Percentiles rank a stretch among this genome's conserved stretches.
phyloP scores from a whole-genome alignment of 2,797 vertebrate genomes.

The Gymnocypris eckloni region DNA sequence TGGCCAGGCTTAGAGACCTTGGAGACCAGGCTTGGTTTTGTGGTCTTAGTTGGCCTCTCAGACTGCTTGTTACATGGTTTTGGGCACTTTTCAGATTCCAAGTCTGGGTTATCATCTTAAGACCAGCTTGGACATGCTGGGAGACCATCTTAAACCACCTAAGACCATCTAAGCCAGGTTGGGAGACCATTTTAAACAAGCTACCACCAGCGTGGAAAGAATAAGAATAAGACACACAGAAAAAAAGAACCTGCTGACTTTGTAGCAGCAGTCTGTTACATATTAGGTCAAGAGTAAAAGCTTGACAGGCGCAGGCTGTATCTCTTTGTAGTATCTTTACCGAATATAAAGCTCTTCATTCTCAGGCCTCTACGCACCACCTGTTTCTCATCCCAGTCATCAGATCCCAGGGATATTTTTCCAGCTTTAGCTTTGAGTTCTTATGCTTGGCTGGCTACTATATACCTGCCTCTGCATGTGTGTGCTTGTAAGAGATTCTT shows the following conservation, averaged over 20 bases:
- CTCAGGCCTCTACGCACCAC: slow-evolving; percentile 64
- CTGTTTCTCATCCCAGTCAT: slow-evolving; percentile 72
- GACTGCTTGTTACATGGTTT: neutral
- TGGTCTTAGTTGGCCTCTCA: neutral
- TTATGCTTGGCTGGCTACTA: slow-evolving; percentile 63
- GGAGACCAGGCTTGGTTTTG: neutral
- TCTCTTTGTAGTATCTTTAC: slow-evolving; percentile 51
- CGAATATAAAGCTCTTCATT: slow-evolving; percentile 60
- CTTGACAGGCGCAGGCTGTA: slow-evolving; percentile 22
- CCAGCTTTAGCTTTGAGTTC: slow-evolving; percentile 61
- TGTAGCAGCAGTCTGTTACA: slow-evolving; percentile 15
- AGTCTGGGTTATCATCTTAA: neutral
- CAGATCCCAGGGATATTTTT: slow-evolving; percentile 70
- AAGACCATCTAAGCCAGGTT: neutral
- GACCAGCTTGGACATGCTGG: neutral
- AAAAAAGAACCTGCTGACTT: slow-evolving; percentile 18
- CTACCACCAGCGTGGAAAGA: neutral
- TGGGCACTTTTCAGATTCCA: neutral
- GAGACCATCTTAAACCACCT: neutral
- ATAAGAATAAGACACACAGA: neutral
- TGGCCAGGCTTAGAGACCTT: neutral
- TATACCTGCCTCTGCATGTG: slow-evolving; percentile 52
- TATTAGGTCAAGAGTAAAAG: slow-evolving; percentile 24
- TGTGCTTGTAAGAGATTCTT: slow-evolving; percentile 45
- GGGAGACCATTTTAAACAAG: neutral